Base-by-base conservation (phyloP, 1,140 invertebrate genomes). In the Ceratosolen fusciceps region DNA sequence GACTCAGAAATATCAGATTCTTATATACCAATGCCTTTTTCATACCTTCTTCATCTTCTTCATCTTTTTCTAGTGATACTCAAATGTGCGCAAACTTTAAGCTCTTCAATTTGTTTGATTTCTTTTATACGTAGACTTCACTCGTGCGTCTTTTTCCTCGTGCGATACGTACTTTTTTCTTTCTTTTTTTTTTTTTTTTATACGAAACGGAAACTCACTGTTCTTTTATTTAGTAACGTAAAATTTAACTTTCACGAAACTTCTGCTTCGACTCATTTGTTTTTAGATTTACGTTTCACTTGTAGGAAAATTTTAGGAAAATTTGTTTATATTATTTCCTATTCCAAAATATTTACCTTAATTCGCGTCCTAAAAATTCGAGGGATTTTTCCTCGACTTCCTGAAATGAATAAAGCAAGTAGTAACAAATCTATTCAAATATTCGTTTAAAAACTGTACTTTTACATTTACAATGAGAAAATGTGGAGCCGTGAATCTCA, bases 41-140 rank as follows among this genome's bases (percentile, higher is more conserved):
- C n/a, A n/a, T n/a, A n/a, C n/a, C n/a, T n/a, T n/a, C n/a, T n/a
- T n/a, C n/a, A n/a, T n/a, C n/a, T n/a, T n/a, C n/a, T n/a, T n/a
- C n/a, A n/a, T n/a, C 37, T 37, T 65, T 16, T 34, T 37, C 19
- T 65, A 34, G 4, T 65, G 3, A 12, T 19, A 31, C 37, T 37
- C 60, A 21, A 34, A 65, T 65, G 12, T 19, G 29, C 14, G 21
- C 21, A 65, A 65, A 65, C 29, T 65, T 65, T 37, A 72, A 31
- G 16, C 49, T 54, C 29, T 29, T 14, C 37, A 37, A 52, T 75
- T 49, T 75, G 43, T 75, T 75, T 52, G 60, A 75, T 75, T 60
- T 67, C 52, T 75, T 75, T 67, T 67, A 67, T 21, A 37, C 43
- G 19, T 52, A 62, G 29, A 19, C 58, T 62, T 75, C 74, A 31